Evolutionary conservation across 2,888 invertebrate species (phyloP), one percentile per base, ranked within the genome.

Genomic region (Chrysolina haemoptera): DNA sequence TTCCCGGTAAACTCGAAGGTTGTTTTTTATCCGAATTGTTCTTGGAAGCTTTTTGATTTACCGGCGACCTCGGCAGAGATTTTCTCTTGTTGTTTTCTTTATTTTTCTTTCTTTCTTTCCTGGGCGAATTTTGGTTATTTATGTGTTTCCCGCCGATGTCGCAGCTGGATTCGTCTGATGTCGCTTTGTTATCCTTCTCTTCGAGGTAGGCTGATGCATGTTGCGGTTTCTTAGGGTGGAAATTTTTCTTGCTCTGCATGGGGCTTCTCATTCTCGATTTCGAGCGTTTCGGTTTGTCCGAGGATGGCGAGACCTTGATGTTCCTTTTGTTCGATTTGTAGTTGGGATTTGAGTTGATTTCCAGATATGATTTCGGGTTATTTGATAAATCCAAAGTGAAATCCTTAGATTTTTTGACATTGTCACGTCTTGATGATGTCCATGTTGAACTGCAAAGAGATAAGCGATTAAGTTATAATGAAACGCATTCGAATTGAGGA

Each of bases 311-410:
- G 75, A 78, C 67, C 78, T 77, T 77, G 70, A 86, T 86, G 71
- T 80, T 83, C 62, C 77, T 75, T 64, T 79, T 80, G 68, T 78
- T 80, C 18, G 74, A 71, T 75, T 79, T 79, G 40, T 72, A 74
- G 67, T 59, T 76, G 11, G 79, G 75, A 40, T 78, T 68, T 14
- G 76, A 69, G 71, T 79, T 76, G 14, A 77, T 74, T 69, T 81
- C 81, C 53, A 73, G 69, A 65, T 79, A 74, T 62, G 70, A 73
- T 62, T 76, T 78, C 40, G 76, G 67, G 46, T 79, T 75, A 64
- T 73, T 77, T 53, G 86, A 91, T 88, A 95, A 92, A 84, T 96
- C 95, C 77, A 95, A 88, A 62, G 93, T 94, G 87, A 95, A 95
- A 22, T 92, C 92, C 84, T 93, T 93, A 83, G 92, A 91, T 74